These are phyloP conservation scores for Diploscapter pachys DNA, from an alignment of 1,140 invertebrate species.

Conservation along the genomic window DNA sequence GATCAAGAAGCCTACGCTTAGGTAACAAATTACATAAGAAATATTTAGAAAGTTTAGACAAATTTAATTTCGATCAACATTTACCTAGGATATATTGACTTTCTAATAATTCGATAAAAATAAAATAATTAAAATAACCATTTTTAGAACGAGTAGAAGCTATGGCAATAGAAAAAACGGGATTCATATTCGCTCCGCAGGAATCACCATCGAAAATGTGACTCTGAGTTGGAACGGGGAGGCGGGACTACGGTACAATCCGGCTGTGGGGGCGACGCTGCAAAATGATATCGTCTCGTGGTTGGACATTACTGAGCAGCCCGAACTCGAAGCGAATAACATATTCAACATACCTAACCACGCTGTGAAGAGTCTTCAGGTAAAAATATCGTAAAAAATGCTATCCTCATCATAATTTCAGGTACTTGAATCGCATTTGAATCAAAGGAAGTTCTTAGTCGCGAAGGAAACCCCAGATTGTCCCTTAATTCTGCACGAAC, in stretches of 20 bases:
- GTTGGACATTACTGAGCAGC: constrained; percentile 68
- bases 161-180: constrained; percentile 78
- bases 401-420: constrained; percentile 17
- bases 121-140: not conserved
- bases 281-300: constrained; percentile 87
- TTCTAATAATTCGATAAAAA: not conserved
- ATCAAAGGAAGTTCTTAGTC: constrained; percentile 54
- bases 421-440: constrained; percentile 51
- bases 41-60: not conserved
- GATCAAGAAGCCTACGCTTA: constrained; percentile 57
- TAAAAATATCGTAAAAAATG: no score
- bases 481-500: constrained; percentile 43
- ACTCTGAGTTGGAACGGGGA: constrained; percentile 77
- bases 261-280: constrained; percentile 75
- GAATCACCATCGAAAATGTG: constrained; percentile 72
- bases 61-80: not conserved
- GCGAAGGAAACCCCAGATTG: constrained; percentile 49
- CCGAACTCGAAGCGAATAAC: constrained; percentile 62
- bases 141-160: constrained; percentile 41
- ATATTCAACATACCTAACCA: constrained; percentile 61
- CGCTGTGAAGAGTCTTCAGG: no score
- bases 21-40: not conserved
- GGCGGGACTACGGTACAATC: constrained; percentile 86
- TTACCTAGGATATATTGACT: not conserved
- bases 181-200: constrained; percentile 81